These are phyloP conservation scores for Lingula anatina DNA, from an alignment of 2,888 invertebrate genomes.

Conservation along the genomic window DNA sequence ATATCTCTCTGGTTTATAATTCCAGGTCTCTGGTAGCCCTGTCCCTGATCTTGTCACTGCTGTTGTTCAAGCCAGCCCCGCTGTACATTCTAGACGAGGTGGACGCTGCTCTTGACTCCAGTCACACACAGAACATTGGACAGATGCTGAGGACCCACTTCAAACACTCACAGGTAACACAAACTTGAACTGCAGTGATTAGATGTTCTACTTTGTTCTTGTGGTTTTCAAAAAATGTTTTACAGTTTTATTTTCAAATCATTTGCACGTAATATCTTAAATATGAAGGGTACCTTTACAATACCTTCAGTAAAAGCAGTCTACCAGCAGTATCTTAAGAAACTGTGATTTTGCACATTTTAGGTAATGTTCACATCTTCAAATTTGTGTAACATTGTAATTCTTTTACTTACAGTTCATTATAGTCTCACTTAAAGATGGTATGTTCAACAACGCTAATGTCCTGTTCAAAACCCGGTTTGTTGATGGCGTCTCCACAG, in stretches of 20 bases:
- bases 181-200: too few relatives aligned
- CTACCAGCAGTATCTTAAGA: too few relatives aligned
- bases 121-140: slow-evolving; percentile 98
- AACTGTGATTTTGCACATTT: too few relatives aligned
- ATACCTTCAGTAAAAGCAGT: too few relatives aligned
- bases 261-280: too few relatives aligned
- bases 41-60: slow-evolving; percentile 90
- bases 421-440: slow-evolving; percentile 96
- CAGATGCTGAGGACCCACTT: slow-evolving; percentile 88
- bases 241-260: too few relatives aligned
- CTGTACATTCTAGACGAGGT: slow-evolving; percentile 98
- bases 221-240: too few relatives aligned
- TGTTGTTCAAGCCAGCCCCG: slow-evolving; percentile 95
- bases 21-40: slow-evolving; percentile 79
- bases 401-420: slow-evolving; percentile 75
- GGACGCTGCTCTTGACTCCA: slow-evolving; percentile 94
- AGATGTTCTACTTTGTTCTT: too few relatives aligned
- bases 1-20: too few relatives aligned
- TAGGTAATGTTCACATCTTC: too few relatives aligned
- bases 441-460: slow-evolving; percentile 99
- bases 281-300: too few relatives aligned
- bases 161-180: slow-evolving; percentile 72
- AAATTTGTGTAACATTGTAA: too few relatives aligned
- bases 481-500: slow-evolving; percentile 89
- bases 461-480: slow-evolving; percentile 92